These are phyloP conservation scores for Ephestia elutella DNA, from an alignment of 1,140 invertebrate genomes.

Conservation along the genomic window DNA sequence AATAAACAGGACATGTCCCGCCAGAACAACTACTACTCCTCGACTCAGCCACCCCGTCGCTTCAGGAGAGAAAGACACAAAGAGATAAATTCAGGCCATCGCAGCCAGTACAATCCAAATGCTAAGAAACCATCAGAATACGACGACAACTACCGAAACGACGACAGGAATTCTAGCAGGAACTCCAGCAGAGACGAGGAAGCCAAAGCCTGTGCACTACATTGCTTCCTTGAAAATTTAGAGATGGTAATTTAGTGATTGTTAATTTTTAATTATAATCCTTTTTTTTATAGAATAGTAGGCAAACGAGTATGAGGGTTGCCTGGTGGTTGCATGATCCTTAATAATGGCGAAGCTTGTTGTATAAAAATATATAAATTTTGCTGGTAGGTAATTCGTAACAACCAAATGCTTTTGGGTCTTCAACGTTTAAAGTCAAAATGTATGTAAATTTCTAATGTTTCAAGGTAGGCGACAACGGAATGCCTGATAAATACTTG, in stretches of 20 bases:
- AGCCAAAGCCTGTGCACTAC: conserved; percentile 63
- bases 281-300: no score
- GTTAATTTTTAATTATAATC: neutral
- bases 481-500: conserved; percentile 74
- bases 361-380: no score
- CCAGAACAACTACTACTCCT: conserved; percentile 29
- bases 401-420: no score
- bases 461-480: conserved; percentile 68
- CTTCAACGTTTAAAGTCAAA: no score
- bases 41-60: conserved; percentile 30
- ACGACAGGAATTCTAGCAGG: conserved; percentile 38
- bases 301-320: no score
- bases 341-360: no score
- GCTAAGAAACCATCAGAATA: conserved; percentile 23
- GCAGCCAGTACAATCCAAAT: conserved; percentile 62
- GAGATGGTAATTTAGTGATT: conserved; percentile 62
- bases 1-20: conserved; percentile 17
- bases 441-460: no score
- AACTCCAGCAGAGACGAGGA: conserved; percentile 39
- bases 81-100: conserved; percentile 50
- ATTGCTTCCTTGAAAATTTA: conserved; percentile 75
- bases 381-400: no score
- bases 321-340: no score
- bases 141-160: conserved; percentile 25
- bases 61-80: conserved; percentile 43